Evolutionary conservation across 2,888 invertebrate species (phyloP).

Genomic region (Ecliptopera silaceata): DNA sequence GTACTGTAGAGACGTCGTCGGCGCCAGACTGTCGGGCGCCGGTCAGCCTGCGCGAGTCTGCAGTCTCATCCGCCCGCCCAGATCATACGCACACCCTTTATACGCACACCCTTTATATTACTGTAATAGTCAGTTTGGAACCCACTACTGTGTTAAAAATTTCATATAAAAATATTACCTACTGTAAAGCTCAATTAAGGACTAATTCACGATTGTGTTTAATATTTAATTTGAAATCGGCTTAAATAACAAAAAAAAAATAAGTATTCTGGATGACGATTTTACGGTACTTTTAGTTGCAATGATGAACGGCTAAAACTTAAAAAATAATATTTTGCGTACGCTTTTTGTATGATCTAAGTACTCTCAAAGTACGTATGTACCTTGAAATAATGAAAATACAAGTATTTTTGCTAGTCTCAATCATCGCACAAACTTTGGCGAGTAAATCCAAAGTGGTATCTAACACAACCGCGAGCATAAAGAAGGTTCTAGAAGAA

Average conservation of each 20-base stretch:
- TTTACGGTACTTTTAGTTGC: no score
- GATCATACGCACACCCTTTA: conserved; percentile 10
- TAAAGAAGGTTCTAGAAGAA: conserved; percentile 60
- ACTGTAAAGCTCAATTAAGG: no score
- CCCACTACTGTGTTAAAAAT: no score
- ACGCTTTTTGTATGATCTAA: no score
- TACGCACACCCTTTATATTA: not conserved
- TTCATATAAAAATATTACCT: no score
- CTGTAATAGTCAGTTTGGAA: no score
- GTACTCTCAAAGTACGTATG: not conserved
- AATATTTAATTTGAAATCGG: no score
- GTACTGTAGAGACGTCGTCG: conserved; percentile 29
- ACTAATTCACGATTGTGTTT: no score
- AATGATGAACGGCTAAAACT: no score
- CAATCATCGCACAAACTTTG: conserved; percentile 6
- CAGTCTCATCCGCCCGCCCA: conserved; percentile 44
- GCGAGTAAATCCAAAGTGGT: conserved; percentile 43
- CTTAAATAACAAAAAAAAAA: no score
- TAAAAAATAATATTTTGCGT: no score
- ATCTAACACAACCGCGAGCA: conserved; percentile 46
- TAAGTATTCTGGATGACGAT: no score
- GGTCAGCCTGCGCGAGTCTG: conserved; percentile 36
- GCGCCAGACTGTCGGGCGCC: conserved; percentile 58
- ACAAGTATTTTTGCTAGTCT: conserved; percentile 10
- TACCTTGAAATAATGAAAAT: conserved; percentile 9